phyloP scores from a whole-genome alignment of 2,113 vertebrate species.

The Ctenomys sociabilis region DNA sequence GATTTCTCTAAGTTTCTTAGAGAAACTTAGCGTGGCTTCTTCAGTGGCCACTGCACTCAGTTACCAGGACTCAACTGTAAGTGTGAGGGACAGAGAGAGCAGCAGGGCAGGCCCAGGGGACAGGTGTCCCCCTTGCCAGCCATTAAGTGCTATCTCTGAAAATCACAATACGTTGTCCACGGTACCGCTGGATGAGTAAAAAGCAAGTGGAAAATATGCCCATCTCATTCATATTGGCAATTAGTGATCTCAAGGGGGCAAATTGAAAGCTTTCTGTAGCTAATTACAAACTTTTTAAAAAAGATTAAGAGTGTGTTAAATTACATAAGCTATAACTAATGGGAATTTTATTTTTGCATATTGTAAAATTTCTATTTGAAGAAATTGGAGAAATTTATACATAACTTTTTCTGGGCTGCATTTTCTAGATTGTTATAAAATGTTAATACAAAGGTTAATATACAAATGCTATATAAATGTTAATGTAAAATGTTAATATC shows the following conservation, averaged over 20 bases:
- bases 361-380: background rate
- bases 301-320: background rate
- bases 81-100: background rate
- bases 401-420: background rate
- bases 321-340: background rate
- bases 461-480: too few relatives aligned
- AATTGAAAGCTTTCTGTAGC: background rate
- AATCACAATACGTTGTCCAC: background rate
- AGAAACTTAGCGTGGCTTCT: background rate
- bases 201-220: background rate
- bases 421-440: background rate
- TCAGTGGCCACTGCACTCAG: background rate
- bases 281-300: background rate
- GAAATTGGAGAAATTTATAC: background rate
- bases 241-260: background rate
- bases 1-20: background rate
- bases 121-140: background rate
- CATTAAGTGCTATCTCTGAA: background rate
- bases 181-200: background rate
- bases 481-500: too few relatives aligned
- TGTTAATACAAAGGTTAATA: too few relatives aligned
- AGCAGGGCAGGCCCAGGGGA: background rate
- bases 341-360: background rate
- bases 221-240: background rate
- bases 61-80: background rate